Conservation (phyloP, 2,797 vertebrate species). For the Potorous gilbertii region DNA sequence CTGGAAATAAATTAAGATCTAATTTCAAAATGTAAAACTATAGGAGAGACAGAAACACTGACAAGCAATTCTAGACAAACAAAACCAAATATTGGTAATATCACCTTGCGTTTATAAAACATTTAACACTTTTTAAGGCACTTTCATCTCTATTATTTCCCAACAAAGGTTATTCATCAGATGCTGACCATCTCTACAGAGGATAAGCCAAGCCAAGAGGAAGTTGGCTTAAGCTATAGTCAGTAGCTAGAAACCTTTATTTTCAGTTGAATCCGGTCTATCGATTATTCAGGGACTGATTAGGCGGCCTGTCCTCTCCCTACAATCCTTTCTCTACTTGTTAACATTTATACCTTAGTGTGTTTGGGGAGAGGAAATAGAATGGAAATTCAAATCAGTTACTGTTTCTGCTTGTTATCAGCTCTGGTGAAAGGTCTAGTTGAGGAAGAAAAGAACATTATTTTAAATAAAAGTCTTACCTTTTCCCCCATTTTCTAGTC, state of each 20-base stretch:
- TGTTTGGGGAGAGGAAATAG: neutral
- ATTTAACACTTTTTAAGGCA: neutral
- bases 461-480: neutral
- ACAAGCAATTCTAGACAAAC: neutral
- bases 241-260: neutral
- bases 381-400: neutral
- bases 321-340: neutral
- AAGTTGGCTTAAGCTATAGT: neutral
- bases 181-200: neutral
- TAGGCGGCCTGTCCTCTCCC: neutral
- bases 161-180: neutral
- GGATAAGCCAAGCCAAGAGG: neutral
- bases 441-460: neutral
- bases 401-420: neutral
- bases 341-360: neutral
- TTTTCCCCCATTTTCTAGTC: neutral
- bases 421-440: neutral
- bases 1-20: neutral
- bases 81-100: neutral
- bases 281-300: neutral
- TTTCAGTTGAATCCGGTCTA: neutral
- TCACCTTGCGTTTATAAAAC: neutral
- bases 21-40: neutral
- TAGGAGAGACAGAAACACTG: neutral
- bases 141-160: neutral